These are phyloP conservation scores for Trileptium ribeirensis DNA, from an alignment of 2,888 invertebrate species.

Conservation along the genomic window DNA sequence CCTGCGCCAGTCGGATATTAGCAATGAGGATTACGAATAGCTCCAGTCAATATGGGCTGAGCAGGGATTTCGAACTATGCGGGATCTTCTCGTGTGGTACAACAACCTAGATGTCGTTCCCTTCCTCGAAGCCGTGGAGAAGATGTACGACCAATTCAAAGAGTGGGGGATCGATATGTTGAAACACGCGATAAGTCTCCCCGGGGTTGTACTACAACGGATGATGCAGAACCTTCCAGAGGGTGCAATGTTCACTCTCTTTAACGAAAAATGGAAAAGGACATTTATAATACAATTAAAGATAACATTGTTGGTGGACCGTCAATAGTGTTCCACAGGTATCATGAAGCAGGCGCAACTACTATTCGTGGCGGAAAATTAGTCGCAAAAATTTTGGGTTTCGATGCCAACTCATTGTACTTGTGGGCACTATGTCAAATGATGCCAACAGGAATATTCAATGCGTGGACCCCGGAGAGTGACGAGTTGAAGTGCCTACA, in stretches of 20 bases:
- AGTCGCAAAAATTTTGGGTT: background rate
- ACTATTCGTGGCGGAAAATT: background rate
- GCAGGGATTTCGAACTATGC: background rate
- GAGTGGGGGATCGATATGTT: conserved; percentile 1
- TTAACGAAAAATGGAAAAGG: background rate
- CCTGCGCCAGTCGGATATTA: background rate
- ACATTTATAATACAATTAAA: background rate
- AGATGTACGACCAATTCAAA: conserved; percentile 30
- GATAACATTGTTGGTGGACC: background rate
- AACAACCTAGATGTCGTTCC: conserved; percentile 28
- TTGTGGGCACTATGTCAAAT: background rate
- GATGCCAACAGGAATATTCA: background rate
- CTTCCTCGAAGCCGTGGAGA: conserved; percentile 31
- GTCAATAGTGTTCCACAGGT: background rate
- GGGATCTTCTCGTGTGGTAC: conserved; percentile 22
- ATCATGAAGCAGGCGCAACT: background rate
- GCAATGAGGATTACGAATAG: background rate
- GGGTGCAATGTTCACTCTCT: background rate
- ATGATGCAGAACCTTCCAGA: conserved; percentile 27
- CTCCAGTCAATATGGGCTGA: background rate
- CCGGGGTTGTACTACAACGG: conserved; percentile 22
- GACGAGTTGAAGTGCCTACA: background rate
- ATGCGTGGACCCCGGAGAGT: background rate
- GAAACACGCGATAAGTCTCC: conserved; percentile 25
- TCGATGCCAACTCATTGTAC: background rate